Evolutionary conservation across 1,140 invertebrate genomes (phyloP), one percentile per base, ranked within the genome.

Genomic region (Eriocheir sinensis): DNA sequence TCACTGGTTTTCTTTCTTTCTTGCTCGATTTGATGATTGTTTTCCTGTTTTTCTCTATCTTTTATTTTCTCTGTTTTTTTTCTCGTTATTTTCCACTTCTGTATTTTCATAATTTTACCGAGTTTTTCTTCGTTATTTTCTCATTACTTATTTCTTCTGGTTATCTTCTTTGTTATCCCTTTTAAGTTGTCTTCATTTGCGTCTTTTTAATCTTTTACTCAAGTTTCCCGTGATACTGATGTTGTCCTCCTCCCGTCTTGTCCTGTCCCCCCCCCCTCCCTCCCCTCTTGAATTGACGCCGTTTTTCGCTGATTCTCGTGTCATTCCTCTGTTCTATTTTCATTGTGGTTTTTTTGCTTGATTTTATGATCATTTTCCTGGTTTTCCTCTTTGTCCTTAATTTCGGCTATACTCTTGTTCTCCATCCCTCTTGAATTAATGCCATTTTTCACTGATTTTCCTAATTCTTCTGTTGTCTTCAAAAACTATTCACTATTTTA

Each of bases 151-250:
- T n/a, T n/a, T 72, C 60, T 72, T 4, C 27, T n/a, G 60, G 60
- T n/a, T n/a, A n/a, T n/a, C n/a, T n/a, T n/a, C n/a, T 94, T 91
- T 48, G 53, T 92, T 92, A 40, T 81, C 30, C 60, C 85, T 0
- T 48, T 91, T 41, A n/a, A n/a, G 32, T 89, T 41, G 34, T 94
- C 36, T 83, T 92, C 38, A 40, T 86, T 80, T 89, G 44, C 48
- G 9, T 9, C 81, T 85, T 38, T 83, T 81, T 34, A 72, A 6
- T 72, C 21, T n/a, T 72, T 72, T 21, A n/a, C n/a, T 21, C 60
- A n/a, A n/a, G 6, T 27, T n/a, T 6, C 27, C 21, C 27, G n/a
- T 72, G 2, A 72, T 21, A n/a, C 21, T 21, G 12, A n/a, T n/a
- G n/a, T n/a, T n/a, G n/a, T n/a, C n/a, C n/a, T n/a, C n/a, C n/a